phyloP scores from a whole-genome alignment of 2,113 vertebrate species.

The Chaetodon auriga region DNA sequence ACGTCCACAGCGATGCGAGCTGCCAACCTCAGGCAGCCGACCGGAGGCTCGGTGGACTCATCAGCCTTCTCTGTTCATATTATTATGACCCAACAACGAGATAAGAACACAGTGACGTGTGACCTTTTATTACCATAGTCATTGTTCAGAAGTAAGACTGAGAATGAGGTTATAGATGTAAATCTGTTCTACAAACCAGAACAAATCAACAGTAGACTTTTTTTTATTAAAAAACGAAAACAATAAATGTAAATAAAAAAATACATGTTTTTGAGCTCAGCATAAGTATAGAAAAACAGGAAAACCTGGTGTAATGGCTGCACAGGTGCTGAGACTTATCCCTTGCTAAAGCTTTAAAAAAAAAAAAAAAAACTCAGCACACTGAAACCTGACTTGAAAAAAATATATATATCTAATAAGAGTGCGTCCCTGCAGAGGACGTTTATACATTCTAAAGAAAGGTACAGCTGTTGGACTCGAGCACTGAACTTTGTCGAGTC shows the following conservation, averaged over 20 bases:
- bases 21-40: not conserved
- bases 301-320: slow-evolving; percentile 66
- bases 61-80: not conserved
- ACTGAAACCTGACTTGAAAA: slow-evolving; percentile 72
- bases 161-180: slow-evolving; percentile 46
- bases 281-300: slow-evolving; percentile 67
- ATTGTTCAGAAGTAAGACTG: slow-evolving; percentile 56
- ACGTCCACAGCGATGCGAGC: not conserved
- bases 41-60: not conserved
- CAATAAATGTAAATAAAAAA: slow-evolving; percentile 80
- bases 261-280: slow-evolving; percentile 74
- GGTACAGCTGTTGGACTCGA: slow-evolving; percentile 69
- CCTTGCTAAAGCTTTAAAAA: slow-evolving; percentile 55
- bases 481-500: slow-evolving; percentile 55
- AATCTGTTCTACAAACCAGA: slow-evolving; percentile 48
- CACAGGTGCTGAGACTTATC: slow-evolving; percentile 65
- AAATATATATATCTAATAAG: slow-evolving; percentile 52
- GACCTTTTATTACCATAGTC: slow-evolving; percentile 61
- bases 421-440: slow-evolving; percentile 58
- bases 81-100: not conserved
- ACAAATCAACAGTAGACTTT: slow-evolving; percentile 65
- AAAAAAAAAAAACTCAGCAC: slow-evolving; percentile 55
- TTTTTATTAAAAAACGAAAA: slow-evolving; percentile 71
- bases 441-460: slow-evolving; percentile 82
- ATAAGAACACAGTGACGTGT: slow-evolving; percentile 4